Conservation (phyloP, 1,140 invertebrate genomes). For the Drosophila nebulosa region DNA sequence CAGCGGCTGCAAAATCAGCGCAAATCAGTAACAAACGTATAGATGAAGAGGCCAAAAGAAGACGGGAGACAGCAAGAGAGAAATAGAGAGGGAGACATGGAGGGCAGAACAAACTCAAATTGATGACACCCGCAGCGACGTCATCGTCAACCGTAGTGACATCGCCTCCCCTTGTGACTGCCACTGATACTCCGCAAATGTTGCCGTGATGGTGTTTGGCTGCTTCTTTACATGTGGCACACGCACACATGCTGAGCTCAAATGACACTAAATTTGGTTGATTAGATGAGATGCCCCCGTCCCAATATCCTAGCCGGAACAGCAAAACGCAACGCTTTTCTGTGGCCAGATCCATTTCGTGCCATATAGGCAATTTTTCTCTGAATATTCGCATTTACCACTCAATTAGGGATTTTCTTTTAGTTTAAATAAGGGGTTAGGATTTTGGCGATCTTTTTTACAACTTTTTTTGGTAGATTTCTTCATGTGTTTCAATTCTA, state of each 20-base stretch:
- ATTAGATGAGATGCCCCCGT: slow-evolving; percentile 68
- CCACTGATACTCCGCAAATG: slow-evolving; percentile 41
- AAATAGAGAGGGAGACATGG: neutral
- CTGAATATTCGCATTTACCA: neutral
- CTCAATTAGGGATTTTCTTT: neutral
- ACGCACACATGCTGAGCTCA: slow-evolving; percentile 45
- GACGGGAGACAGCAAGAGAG: neutral
- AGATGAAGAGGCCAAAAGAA: neutral
- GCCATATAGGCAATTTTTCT: neutral
- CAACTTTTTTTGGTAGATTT: no score
- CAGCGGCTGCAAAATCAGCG: slow-evolving; percentile 63
- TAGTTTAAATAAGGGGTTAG: no score
- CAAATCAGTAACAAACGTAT: slow-evolving; percentile 45
- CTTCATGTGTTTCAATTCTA: no score
- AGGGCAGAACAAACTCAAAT: slow-evolving; percentile 61
- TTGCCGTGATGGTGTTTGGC: slow-evolving; percentile 9
- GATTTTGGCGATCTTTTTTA: no score
- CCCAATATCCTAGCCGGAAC: slow-evolving; percentile 7
- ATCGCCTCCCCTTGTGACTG: slow-evolving; percentile 2
- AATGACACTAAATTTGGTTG: slow-evolving; percentile 76
- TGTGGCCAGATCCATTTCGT: slow-evolving; percentile 5
- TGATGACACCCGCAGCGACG: slow-evolving; percentile 69
- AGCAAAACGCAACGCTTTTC: slow-evolving; percentile 20
- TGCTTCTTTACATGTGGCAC: slow-evolving; percentile 54
- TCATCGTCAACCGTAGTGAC: neutral